Conservation (phyloP, 2,888 invertebrate genomes). For the Corbicula japonica region DNA sequence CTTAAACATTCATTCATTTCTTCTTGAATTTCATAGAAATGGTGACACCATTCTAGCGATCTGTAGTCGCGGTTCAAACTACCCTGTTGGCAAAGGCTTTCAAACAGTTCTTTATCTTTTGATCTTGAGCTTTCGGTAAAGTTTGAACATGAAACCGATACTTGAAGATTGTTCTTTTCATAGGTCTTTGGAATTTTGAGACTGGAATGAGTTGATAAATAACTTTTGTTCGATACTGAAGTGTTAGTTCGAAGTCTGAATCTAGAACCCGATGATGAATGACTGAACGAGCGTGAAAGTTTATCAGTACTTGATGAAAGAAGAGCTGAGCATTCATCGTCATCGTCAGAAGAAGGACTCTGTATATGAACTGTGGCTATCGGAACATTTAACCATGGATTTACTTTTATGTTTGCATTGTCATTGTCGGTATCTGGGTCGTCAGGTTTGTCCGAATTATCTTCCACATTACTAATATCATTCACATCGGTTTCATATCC, state of each 20-base stretch:
- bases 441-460: neutral
- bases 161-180: slow-evolving; percentile 61
- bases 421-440: neutral
- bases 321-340: slow-evolving; percentile 53
- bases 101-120: slow-evolving; percentile 27
- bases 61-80: slow-evolving; percentile 70
- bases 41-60: slow-evolving; percentile 77
- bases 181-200: slow-evolving; percentile 60
- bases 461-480: neutral
- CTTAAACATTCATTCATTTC: slow-evolving; percentile 79
- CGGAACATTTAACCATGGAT: slow-evolving; percentile 29
- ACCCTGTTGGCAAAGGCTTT: slow-evolving; percentile 24
- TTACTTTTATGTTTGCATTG: neutral
- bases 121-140: slow-evolving; percentile 37
- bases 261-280: slow-evolving; percentile 42
- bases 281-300: slow-evolving; percentile 42
- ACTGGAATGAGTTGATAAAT: slow-evolving; percentile 54
- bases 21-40: slow-evolving; percentile 80
- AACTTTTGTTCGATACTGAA: slow-evolving; percentile 23
- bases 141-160: slow-evolving; percentile 66
- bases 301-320: slow-evolving; percentile 28
- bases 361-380: slow-evolving; percentile 42
- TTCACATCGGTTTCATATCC: neutral
- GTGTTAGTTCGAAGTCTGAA: slow-evolving; percentile 53
- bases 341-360: slow-evolving; percentile 58